Percentiles rank a stretch among this genome's conserved stretches.
These are phyloP conservation scores for Penaeus chinensis DNA, from an alignment of 1,140 invertebrate species.

Conservation along the genomic window DNA sequence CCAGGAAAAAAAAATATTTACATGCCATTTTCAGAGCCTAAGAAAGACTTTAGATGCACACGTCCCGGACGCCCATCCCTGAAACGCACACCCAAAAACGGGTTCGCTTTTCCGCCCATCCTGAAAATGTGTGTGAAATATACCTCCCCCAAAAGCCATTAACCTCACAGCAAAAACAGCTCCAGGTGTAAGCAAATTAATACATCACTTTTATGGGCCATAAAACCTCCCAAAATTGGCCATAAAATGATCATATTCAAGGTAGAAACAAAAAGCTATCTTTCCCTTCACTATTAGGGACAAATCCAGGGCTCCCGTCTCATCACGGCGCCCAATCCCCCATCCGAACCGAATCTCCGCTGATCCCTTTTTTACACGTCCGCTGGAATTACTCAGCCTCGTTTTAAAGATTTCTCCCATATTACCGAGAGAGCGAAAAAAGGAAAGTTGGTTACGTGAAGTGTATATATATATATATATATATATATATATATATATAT, in stretches of 20 bases:
- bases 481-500: too few relatives aligned
- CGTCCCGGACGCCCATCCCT: too few relatives aligned
- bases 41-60: too few relatives aligned
- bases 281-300: slow-evolving; percentile 20
- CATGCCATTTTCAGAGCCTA: too few relatives aligned
- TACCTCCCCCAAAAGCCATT: not conserved
- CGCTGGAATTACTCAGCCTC: slow-evolving; percentile 32
- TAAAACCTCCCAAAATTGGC: slow-evolving; percentile 37
- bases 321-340: slow-evolving; percentile 24
- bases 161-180: not conserved
- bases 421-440: slow-evolving; percentile 25
- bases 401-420: slow-evolving; percentile 54
- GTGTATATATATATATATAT: not conserved
- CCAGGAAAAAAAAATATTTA: too few relatives aligned
- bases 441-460: not conserved
- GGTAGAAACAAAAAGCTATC: slow-evolving; percentile 31
- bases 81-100: too few relatives aligned
- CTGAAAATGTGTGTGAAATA: not conserved
- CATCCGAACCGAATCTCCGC: slow-evolving; percentile 29
- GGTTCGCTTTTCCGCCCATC: not conserved
- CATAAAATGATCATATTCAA: slow-evolving; percentile 35
- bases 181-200: slow-evolving; percentile 18
- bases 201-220: slow-evolving; percentile 42
- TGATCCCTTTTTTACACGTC: slow-evolving; percentile 32
- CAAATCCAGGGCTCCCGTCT: slow-evolving; percentile 40